Base-by-base conservation (phyloP, 2,113 vertebrate genomes). In the Rallus limicola region DNA sequence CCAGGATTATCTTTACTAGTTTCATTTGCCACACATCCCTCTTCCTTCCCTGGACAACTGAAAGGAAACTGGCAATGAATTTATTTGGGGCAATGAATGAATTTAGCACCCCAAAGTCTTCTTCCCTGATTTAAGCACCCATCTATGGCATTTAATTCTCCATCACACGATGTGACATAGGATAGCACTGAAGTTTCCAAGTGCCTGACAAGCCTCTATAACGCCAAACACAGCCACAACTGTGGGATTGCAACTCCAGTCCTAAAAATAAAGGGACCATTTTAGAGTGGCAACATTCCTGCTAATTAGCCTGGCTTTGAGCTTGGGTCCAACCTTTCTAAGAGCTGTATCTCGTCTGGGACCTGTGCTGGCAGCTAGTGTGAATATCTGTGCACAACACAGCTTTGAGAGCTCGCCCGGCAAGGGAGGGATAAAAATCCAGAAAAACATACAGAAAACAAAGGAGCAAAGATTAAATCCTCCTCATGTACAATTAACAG, bases 321-420 rank as follows among this genome's bases (percentile, higher is more conserved):
- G 56, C 60, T 46, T 67, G 68, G 36, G 16, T 74, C 25, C 0
- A 28, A 92, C 60, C 72, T 89, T 88, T 86, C 80, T 52, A 88
- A 55, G 60, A 81, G 60, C 46, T 74, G 28, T 33, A 81, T 42
- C 52, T 74, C 86, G 81, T 78, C 0, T 64, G 68, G 83, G 74
- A 89, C 34, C 60, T 13, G 29, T 29, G 56, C 38, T 68, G 88
- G 33, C 64, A 55, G 76, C 52, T 36, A 62, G 28, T 3, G 1
- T 24, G 67, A 83, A 21, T 77, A 62, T 58, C 36, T 44, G 17
- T 29, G 64, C 48, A 46, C 24, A 88, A 26, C 64, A 86, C 52
- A 88, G 79, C 80, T 71, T 82, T 63, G 79, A 0, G 0, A 42
- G 62, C 38, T 42, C 0, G 0, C 17, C 33, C 55, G 36, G 72